Percentiles rank a stretch among this genome's conserved stretches.
Conservation (phyloP, 2,797 vertebrate genomes). For the Tympanoctomys barrerae region DNA sequence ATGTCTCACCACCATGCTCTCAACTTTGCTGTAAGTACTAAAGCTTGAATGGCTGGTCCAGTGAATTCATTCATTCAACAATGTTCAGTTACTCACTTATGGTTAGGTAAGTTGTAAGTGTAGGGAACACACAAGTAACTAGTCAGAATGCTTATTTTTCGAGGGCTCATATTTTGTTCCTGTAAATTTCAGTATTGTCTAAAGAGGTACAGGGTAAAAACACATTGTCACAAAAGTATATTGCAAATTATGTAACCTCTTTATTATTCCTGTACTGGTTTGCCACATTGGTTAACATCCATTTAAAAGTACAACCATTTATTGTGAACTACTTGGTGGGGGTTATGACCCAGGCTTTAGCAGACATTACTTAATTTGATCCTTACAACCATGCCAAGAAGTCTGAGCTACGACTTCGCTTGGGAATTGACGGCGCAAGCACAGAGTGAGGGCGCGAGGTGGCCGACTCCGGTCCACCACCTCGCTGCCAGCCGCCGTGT, state of each 20-base stretch:
- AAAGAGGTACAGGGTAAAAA: not conserved
- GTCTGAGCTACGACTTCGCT: not conserved
- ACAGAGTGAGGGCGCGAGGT: not conserved
- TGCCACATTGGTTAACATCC: not conserved
- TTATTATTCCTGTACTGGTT: not conserved
- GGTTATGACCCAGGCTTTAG: not conserved
- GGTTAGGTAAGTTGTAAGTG: not conserved
- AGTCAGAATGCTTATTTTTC: not conserved
- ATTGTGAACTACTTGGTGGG: not conserved
- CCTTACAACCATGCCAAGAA: not conserved
- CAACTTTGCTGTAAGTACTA: not conserved
- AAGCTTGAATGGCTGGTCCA: not conserved
- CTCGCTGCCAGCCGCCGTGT: too few species aligned
- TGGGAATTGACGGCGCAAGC: not conserved
- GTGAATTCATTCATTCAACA: not conserved
- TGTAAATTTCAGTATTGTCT: slow-evolving; percentile 44
- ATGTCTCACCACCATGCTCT: not conserved
- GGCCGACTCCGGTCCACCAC: not conserved
- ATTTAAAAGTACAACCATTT: not conserved
- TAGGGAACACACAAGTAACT: not conserved
- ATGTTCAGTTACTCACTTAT: not conserved
- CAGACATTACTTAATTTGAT: not conserved
- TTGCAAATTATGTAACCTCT: slow-evolving; percentile 5
- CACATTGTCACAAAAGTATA: not conserved
- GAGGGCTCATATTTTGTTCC: not conserved